Evolutionary conservation across 2,888 invertebrate genomes (phyloP).

Genomic region (Eurytoma californica): DNA sequence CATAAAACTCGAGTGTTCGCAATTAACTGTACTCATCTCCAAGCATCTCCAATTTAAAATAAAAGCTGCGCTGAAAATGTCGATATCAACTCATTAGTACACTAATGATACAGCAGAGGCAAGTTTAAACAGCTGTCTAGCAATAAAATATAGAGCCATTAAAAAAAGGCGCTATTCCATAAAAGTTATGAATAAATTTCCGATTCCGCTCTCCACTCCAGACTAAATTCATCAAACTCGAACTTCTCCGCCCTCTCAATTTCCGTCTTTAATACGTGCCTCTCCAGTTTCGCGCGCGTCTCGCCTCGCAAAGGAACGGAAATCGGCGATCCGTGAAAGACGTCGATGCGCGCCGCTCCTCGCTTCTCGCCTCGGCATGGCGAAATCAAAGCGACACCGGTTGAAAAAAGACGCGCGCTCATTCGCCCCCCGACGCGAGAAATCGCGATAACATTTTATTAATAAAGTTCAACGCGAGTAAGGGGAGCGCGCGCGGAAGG

Average conservation of each 20-base stretch:
- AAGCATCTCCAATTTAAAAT: too few relatives aligned
- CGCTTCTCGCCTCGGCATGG: not conserved
- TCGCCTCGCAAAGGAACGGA: not conserved
- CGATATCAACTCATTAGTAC: too few relatives aligned
- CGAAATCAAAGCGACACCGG: constrained; percentile 25
- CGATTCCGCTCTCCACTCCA: not conserved
- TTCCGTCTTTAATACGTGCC: not conserved
- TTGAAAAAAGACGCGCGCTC: not conserved
- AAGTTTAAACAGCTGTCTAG: too few relatives aligned
- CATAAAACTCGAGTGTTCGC: too few relatives aligned
- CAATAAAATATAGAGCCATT: not conserved
- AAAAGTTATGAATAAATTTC: constrained; percentile 36
- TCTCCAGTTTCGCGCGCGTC: not conserved
- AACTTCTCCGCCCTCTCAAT: not conserved
- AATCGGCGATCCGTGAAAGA: constrained; percentile 33
- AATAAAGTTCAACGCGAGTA: constrained; percentile 36
- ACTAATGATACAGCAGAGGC: too few relatives aligned
- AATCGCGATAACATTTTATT: constrained; percentile 43
- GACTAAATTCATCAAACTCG: constrained; percentile 15
- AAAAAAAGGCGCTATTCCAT: not conserved
- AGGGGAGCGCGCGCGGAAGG: too few relatives aligned
- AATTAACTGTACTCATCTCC: too few relatives aligned
- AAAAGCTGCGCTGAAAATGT: too few relatives aligned
- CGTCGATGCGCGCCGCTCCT: constrained; percentile 7
- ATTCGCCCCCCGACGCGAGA: not conserved